Evolutionary conservation across 2,113 vertebrate species (phyloP).

Genomic region (Limanda limanda): DNA sequence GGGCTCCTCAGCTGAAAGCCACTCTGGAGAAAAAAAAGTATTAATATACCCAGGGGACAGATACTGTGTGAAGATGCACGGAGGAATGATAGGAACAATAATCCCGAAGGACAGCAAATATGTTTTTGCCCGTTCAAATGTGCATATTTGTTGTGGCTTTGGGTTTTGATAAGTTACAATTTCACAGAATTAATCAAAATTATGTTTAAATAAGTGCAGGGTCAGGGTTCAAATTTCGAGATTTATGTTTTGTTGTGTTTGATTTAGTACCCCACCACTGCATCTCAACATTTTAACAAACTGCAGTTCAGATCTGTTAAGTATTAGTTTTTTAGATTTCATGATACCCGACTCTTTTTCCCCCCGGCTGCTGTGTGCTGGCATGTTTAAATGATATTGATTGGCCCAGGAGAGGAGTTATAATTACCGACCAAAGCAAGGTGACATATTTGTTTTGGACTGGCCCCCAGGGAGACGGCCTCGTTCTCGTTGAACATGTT

Average conservation of each 20-base stretch:
- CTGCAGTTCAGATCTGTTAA: background rate
- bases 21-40: constrained; percentile 15
- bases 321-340: background rate
- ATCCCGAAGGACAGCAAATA: constrained; percentile 15
- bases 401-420: constrained; percentile 13
- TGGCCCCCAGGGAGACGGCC: constrained; percentile 19
- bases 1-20: constrained; percentile 44
- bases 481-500: constrained; percentile 37
- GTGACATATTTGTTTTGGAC: constrained; percentile 42
- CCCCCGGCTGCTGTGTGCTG: background rate
- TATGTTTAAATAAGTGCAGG: background rate
- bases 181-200: background rate
- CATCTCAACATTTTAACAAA: background rate
- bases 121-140: background rate
- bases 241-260: no score
- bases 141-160: background rate
- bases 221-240: no score
- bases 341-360: background rate
- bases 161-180: background rate
- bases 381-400: constrained; percentile 27
- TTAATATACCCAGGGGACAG: constrained; percentile 43
- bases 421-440: constrained; percentile 56
- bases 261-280: background rate
- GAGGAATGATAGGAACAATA: constrained; percentile 21
- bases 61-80: constrained; percentile 41